Conservation (phyloP, 2,113 vertebrate genomes). For the Vimba vimba region DNA sequence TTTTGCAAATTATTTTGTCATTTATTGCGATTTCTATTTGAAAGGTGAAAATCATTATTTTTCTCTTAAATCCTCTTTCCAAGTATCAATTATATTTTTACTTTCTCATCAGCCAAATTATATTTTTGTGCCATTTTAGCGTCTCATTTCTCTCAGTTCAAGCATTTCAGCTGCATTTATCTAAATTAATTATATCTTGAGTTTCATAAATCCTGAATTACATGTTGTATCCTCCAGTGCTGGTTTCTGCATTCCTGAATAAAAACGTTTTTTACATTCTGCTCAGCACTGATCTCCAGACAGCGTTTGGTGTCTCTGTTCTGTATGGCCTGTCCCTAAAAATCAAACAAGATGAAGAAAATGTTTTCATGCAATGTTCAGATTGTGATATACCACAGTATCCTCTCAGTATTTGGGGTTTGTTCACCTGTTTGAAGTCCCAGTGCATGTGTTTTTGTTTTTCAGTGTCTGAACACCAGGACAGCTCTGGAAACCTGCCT, state of each 20-base stretch:
- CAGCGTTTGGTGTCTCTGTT: slow-evolving; percentile 73
- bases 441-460: slow-evolving; percentile 67
- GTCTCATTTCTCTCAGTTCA: neutral
- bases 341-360: slow-evolving; percentile 19
- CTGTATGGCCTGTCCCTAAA: slow-evolving; percentile 66
- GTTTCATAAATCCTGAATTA: slow-evolving; percentile 60
- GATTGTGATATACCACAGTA: too few relatives aligned
- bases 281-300: slow-evolving; percentile 60
- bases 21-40: neutral
- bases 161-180: neutral
- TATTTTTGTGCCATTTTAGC: neutral
- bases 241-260: slow-evolving; percentile 70
- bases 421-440: slow-evolving; percentile 75
- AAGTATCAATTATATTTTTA: neutral
- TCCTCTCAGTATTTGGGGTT: neutral
- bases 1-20: too few relatives aligned
- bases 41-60: neutral
- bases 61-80: neutral
- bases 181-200: neutral
- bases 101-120: neutral
- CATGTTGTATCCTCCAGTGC: slow-evolving; percentile 71
- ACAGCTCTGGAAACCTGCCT: slow-evolving; percentile 55
- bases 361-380: neutral
- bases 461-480: slow-evolving; percentile 60
- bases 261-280: slow-evolving; percentile 43